A percentile compares a stretch with the other conserved stretches of the same genome.
phyloP scores from a whole-genome alignment of 2,113 vertebrate genomes.

The Antechinus stuartii region DNA sequence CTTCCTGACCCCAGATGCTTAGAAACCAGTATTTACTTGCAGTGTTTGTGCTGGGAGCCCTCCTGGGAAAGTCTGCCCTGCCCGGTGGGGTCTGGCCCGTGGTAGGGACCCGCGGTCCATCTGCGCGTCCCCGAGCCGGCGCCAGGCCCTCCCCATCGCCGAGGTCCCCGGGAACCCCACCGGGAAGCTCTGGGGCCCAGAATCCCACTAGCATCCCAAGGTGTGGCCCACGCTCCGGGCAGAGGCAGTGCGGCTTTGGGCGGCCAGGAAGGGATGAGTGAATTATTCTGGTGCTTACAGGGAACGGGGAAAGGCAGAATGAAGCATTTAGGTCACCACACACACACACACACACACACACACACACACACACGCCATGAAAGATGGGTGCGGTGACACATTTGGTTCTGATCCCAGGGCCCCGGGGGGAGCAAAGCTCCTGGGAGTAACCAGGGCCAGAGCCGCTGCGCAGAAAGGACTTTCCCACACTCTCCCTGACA shows the following conservation, averaged over 20 bases:
- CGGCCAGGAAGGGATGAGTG: conserved; percentile 12
- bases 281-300: conserved; percentile 5
- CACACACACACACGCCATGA: background rate
- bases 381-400: conserved; percentile 12
- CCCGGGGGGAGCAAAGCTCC: background rate
- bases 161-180: background rate
- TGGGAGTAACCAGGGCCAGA: background rate
- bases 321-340: conserved; percentile 28
- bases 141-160: background rate
- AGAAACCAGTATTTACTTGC: background rate
- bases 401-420: conserved; percentile 33
- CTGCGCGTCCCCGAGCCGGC: fast-evolving
- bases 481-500: background rate
- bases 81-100: background rate
- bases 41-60: background rate
- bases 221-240: conserved; percentile 40
- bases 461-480: background rate
- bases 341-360: background rate
- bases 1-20: background rate
- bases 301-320: background rate
- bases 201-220: background rate
- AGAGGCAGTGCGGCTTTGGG: background rate
- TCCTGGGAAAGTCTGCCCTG: background rate
- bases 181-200: background rate
- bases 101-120: background rate